Percentiles rank a stretch among this genome's conserved stretches.
Evolutionary conservation across 2,797 vertebrate genomes (phyloP).

Genomic region (Phaenicophaeus curvirostris): DNA sequence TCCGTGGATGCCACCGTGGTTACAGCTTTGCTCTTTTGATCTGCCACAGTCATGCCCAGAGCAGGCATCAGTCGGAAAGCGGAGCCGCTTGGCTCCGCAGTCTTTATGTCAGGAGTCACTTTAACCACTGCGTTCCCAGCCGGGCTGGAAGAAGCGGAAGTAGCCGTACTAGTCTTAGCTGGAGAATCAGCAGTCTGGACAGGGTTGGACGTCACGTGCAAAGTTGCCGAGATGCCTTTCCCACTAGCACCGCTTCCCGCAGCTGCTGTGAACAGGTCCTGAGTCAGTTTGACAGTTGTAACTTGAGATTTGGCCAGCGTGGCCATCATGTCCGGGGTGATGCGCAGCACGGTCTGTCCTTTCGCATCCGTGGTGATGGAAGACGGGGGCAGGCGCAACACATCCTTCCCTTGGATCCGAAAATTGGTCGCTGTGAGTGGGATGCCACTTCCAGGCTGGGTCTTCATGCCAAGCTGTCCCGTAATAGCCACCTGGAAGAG

Average conservation of each 20-base stretch:
- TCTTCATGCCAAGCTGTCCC: constrained; percentile 93
- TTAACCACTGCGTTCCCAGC: constrained; percentile 83
- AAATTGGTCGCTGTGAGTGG: constrained; percentile 93
- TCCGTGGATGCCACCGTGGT: constrained; percentile 83
- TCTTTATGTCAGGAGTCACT: constrained; percentile 85
- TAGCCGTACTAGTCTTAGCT: constrained; percentile 72
- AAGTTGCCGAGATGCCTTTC: constrained; percentile 93
- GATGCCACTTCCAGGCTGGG: constrained; percentile 82
- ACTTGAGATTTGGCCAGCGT: constrained; percentile 95
- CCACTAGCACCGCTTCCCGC: constrained; percentile 66
- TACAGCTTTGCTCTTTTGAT: constrained; percentile 88
- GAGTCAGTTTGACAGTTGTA: constrained; percentile 93
- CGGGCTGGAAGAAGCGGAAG: constrained; percentile 67
- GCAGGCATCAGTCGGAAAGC: constrained; percentile 95
- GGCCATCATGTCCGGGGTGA: constrained; percentile 99
- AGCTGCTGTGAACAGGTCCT: constrained; percentile 89
- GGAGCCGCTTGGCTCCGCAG: constrained; percentile 81
- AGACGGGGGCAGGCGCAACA: constrained; percentile 91
- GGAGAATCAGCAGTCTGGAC: constrained; percentile 79
- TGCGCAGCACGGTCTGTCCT: constrained; percentile 95
- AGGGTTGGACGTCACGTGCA: constrained; percentile 85
- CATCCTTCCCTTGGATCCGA: constrained; percentile 96
- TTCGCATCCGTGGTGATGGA: constrained; percentile 97
- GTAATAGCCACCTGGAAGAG: constrained; percentile 90
- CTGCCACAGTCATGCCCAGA: constrained; percentile 87